A percentile compares a stretch with the other conserved stretches of the same genome.
phyloP scores from a whole-genome alignment of 1,140 invertebrate genomes.

The Drosophila lini region DNA sequence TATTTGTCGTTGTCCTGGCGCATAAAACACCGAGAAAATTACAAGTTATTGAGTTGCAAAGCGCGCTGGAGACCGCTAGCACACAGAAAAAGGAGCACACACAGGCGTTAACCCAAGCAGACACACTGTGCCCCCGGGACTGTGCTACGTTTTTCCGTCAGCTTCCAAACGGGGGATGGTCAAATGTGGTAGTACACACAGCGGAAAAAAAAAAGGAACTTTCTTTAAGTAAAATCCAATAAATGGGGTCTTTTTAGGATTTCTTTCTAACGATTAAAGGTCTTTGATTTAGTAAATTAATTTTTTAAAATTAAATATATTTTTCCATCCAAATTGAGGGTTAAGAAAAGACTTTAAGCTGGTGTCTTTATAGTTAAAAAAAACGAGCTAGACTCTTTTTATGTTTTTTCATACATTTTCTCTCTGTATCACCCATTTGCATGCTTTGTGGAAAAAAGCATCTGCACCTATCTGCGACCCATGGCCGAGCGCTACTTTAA shows the following conservation, averaged over 20 bases:
- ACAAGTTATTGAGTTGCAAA: constrained; percentile 82
- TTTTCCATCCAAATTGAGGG: not conserved
- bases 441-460: constrained; percentile 58
- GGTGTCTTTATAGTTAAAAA: too few relatives aligned
- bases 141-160: constrained; percentile 45
- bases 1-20: constrained; percentile 28
- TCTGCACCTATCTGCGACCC: constrained; percentile 57
- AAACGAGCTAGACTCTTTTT: not conserved
- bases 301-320: too few relatives aligned
- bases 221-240: not conserved
- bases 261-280: not conserved
- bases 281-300: too few relatives aligned
- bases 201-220: not conserved
- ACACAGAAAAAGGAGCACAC: constrained; percentile 7
- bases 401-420: not conserved
- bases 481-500: constrained; percentile 52
- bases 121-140: constrained; percentile 50
- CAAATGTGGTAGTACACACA: constrained; percentile 6
- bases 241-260: not conserved
- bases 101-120: constrained; percentile 24
- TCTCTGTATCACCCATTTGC: constrained; percentile 53
- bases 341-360: not conserved
- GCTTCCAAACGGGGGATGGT: constrained; percentile 29
- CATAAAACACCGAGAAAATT: constrained; percentile 76
- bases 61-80: constrained; percentile 32